phyloP scores from a whole-genome alignment of 2,113 vertebrate species.

The Spermophilus dauricus region DNA sequence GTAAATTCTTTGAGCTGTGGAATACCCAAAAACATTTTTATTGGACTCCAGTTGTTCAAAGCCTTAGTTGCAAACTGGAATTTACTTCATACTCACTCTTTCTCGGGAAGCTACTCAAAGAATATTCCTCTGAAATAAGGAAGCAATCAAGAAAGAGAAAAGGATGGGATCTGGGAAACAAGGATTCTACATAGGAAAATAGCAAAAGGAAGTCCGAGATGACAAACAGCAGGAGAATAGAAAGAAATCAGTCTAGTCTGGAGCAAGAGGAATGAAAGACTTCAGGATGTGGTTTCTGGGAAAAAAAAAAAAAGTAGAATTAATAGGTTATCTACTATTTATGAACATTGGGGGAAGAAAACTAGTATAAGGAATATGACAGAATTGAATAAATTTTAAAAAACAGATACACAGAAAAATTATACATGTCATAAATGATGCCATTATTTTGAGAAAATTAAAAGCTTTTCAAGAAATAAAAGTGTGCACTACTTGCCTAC shows the following conservation, averaged over 20 bases:
- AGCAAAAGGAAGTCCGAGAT: background rate
- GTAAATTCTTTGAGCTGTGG: background rate
- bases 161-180: background rate
- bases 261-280: background rate
- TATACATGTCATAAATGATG: background rate
- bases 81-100: background rate
- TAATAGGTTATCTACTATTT: background rate
- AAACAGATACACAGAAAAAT: background rate
- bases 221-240: background rate
- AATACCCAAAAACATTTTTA: background rate
- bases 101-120: conserved; percentile 21
- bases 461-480: conserved; percentile 20
- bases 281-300: background rate
- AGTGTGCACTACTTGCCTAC: background rate
- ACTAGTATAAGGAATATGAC: background rate
- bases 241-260: background rate
- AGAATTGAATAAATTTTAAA: background rate
- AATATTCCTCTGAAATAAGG: conserved; percentile 30
- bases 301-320: background rate
- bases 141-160: conserved; percentile 36
- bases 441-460: conserved; percentile 45
- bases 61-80: background rate
- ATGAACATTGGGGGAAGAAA: background rate
- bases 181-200: background rate
- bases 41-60: background rate